These are phyloP conservation scores for Eilema griseolum DNA, from an alignment of 2,888 invertebrate species.

Conservation along the genomic window DNA sequence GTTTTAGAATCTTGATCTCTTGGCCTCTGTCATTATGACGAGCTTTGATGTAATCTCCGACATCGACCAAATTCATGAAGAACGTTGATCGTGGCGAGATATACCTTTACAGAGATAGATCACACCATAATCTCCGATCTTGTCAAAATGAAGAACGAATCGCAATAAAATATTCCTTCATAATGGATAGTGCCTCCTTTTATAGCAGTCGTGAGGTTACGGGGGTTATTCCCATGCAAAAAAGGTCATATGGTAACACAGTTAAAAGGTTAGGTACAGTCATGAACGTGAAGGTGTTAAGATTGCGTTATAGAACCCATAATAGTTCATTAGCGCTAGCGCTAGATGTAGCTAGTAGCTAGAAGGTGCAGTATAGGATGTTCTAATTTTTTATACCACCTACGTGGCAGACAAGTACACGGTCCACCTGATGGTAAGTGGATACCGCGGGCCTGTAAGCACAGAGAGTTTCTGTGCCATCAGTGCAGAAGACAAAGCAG, in stretches of 20 bases:
- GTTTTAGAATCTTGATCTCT: neutral
- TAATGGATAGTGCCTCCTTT: neutral
- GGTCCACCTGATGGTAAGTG: too few relatives aligned
- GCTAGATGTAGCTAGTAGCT: too few relatives aligned
- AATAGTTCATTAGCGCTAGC: too few relatives aligned
- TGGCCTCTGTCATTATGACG: constrained; percentile 1
- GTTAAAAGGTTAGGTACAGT: neutral
- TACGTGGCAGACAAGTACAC: too few relatives aligned
- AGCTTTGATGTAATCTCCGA: neutral
- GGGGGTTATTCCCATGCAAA: too few relatives aligned
- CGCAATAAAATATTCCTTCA: neutral
- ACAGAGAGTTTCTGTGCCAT: too few relatives aligned
- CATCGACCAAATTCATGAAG: neutral
- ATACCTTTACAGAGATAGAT: neutral
- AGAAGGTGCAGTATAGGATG: too few relatives aligned
- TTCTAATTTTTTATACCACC: too few relatives aligned
- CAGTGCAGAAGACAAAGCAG: too few relatives aligned
- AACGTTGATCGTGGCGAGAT: neutral
- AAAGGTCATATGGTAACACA: constrained; percentile 1
- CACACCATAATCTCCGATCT: neutral
- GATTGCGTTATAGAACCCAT: too few relatives aligned
- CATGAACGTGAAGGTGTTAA: neutral
- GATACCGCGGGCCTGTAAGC: too few relatives aligned
- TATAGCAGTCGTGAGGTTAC: neutral
- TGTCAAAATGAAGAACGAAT: neutral